Percentiles rank a stretch among this genome's conserved stretches.
Conservation (phyloP, 2,888 invertebrate species). For the Phyllotreta cruciferae region DNA sequence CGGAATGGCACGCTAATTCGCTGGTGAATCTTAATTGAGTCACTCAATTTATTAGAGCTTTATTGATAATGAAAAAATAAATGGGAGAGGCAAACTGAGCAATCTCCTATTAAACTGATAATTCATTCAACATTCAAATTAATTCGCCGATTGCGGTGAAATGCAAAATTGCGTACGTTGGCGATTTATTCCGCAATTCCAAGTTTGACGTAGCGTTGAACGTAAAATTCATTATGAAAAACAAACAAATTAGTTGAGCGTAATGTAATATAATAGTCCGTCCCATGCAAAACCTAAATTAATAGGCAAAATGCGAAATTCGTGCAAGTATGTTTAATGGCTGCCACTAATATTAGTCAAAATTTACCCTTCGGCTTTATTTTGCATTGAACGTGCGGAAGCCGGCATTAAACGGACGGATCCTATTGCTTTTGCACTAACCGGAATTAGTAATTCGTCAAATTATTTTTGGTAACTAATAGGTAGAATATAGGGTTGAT, state of each 20-base stretch:
- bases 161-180: constrained; percentile 10
- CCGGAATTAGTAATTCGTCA: too few species aligned
- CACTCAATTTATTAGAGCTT: too few species aligned
- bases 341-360: constrained; percentile 36
- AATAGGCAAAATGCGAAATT: constrained; percentile 35
- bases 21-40: too few species aligned
- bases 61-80: too few species aligned
- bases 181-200: constrained; percentile 12
- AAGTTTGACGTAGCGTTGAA: constrained; percentile 14
- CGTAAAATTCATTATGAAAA: constrained; percentile 33
- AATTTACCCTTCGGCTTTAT: constrained; percentile 25
- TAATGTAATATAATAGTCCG: constrained; percentile 23
- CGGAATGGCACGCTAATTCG: background rate
- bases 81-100: too few species aligned
- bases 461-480: too few species aligned
- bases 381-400: constrained; percentile 6
- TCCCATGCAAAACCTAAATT: constrained; percentile 36
- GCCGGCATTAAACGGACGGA: too few species aligned
- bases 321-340: constrained; percentile 34
- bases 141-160: constrained; percentile 3
- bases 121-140: constrained; percentile 5
- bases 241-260: constrained; percentile 31
- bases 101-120: too few species aligned
- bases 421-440: too few species aligned
- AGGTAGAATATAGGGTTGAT: too few species aligned